Percentiles rank a stretch among this genome's conserved stretches.
Evolutionary conservation across 2,797 vertebrate genomes (phyloP).

Genomic region (Hapalemur alaotrensis): DNA sequence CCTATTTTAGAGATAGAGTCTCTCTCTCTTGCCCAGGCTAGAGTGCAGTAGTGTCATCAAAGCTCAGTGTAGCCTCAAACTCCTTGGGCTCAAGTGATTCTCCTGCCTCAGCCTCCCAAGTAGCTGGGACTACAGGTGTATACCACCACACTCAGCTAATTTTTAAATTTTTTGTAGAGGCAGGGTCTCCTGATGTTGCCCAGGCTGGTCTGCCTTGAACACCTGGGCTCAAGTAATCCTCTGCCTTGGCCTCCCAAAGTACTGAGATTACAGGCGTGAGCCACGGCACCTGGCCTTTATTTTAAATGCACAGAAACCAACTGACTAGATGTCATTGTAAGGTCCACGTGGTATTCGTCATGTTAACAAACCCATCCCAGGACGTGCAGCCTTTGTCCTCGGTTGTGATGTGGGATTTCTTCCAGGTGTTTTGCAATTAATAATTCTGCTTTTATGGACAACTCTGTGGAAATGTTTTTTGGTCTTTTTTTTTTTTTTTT

Average conservation of each 20-base stretch:
- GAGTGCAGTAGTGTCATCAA: background rate
- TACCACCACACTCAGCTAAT: background rate
- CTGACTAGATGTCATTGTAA: background rate
- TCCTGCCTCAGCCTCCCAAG: background rate
- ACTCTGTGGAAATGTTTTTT: background rate
- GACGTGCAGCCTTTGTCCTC: background rate
- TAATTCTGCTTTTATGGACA: background rate
- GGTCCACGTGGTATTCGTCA: background rate
- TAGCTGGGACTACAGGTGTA: background rate
- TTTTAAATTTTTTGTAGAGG: too few species aligned
- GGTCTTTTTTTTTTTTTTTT: background rate
- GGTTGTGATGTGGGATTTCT: background rate
- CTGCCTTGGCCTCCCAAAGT: too few species aligned
- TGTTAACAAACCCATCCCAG: background rate
- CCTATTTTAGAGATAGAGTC: background rate
- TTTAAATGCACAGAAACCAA: background rate
- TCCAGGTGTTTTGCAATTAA: slow-evolving; percentile 32
- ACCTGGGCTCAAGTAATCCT: too few species aligned
- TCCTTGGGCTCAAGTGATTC: background rate
- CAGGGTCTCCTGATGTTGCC: too few species aligned
- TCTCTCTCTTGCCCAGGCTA: background rate
- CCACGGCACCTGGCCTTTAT: background rate
- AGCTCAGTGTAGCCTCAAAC: background rate
- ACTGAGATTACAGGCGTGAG: too few species aligned
- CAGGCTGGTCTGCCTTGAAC: too few species aligned